phyloP scores from a whole-genome alignment of 2,113 vertebrate species.

The Regulus satrapa region DNA sequence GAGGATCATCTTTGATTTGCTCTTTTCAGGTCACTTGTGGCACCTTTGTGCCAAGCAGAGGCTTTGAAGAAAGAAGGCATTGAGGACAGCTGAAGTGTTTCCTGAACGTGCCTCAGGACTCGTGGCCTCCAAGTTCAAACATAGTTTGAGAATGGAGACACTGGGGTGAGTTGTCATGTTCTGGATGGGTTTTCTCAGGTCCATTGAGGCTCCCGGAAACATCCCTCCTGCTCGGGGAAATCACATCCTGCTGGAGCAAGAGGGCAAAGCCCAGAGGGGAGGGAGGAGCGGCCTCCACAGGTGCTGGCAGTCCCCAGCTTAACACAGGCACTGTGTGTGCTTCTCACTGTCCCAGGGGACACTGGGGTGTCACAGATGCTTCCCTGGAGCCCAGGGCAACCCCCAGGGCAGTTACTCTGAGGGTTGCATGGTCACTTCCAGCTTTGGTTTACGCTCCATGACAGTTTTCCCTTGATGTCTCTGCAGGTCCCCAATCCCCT shows the following conservation, averaged over 20 bases:
- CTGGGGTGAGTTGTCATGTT: no score
- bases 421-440: neutral
- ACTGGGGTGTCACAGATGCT: neutral
- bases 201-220: neutral
- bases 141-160: no score
- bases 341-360: neutral
- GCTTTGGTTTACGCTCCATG: neutral
- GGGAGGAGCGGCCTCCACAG: neutral
- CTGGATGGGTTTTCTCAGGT: neutral
- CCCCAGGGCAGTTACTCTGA: neutral
- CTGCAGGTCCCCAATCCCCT: neutral
- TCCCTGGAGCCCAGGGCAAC: neutral
- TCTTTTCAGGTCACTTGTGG: neutral
- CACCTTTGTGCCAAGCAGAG: neutral
- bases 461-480: neutral
- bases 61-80: neutral
- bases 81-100: neutral
- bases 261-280: neutral
- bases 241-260: neutral
- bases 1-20: neutral
- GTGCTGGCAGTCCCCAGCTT: neutral
- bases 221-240: neutral
- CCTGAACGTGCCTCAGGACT: neutral
- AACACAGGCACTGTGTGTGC: neutral
- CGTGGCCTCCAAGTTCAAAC: rapidly evolving